Conservation (phyloP, 2,797 vertebrate genomes). For the Trichosurus vulpecula region DNA sequence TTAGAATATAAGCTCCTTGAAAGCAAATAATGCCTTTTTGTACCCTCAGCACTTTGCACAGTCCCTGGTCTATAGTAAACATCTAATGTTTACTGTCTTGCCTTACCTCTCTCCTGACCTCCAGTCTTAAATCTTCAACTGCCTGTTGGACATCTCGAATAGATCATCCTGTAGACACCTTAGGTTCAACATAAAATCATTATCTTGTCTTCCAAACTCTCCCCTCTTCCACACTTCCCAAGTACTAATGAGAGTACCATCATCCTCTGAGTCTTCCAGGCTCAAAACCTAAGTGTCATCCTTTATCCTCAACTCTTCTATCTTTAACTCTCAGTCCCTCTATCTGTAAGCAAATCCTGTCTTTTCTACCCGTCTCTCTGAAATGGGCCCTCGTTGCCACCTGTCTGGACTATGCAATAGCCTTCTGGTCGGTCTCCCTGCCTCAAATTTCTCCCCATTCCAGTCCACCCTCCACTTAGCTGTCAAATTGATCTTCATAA, state of each 20-base stretch:
- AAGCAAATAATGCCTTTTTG: neutral
- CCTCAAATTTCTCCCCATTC: neutral
- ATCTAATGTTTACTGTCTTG: too few species aligned
- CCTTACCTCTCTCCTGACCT: neutral
- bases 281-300: neutral
- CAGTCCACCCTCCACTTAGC: too few species aligned
- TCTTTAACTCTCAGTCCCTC: neutral
- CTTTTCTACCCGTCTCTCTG: neutral
- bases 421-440: neutral
- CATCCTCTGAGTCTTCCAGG: neutral
- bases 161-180: neutral
- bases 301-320: neutral
- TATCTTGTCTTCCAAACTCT: neutral
- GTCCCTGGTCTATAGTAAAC: neutral
- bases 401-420: too few species aligned
- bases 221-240: neutral
- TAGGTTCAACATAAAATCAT: neutral
- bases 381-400: neutral
- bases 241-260: neutral
- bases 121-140: neutral
- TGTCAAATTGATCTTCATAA: neutral
- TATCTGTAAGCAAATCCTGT: too few species aligned
- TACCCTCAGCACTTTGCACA: neutral
- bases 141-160: neutral
- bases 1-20: neutral